Percentiles rank a stretch among this genome's conserved stretches.
These are phyloP conservation scores for Cotesia vestalis DNA, from an alignment of 1,140 invertebrate genomes.

Conservation along the genomic window DNA sequence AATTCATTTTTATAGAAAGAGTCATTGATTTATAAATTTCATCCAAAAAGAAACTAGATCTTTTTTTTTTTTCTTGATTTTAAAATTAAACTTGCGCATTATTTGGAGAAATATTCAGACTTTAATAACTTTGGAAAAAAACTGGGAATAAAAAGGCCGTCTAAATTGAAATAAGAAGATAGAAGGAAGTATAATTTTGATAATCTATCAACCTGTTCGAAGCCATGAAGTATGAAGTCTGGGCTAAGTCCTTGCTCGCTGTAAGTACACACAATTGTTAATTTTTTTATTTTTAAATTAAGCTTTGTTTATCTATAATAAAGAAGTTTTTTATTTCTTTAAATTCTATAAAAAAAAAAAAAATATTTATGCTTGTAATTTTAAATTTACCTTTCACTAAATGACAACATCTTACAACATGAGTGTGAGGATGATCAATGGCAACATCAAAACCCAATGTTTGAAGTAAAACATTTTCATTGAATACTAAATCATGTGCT, in stretches of 20 bases:
- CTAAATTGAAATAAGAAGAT: too few relatives aligned
- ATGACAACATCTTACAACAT: slow-evolving; percentile 94
- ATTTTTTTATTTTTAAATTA: neutral
- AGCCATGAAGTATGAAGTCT: slow-evolving; percentile 97
- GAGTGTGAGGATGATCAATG: slow-evolving; percentile 96
- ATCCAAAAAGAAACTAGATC: too few relatives aligned
- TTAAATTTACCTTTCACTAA: slow-evolving; percentile 83
- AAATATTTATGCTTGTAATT: neutral
- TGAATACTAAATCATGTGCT: slow-evolving; percentile 90
- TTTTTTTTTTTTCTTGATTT: too few relatives aligned
- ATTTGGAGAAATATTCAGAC: neutral
- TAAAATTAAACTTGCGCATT: too few relatives aligned
- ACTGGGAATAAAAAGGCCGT: too few relatives aligned
- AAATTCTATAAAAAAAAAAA: too few relatives aligned
- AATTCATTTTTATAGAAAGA: too few relatives aligned
- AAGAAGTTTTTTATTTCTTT: neutral
- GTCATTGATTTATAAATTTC: too few relatives aligned
- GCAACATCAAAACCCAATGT: slow-evolving; percentile 96
- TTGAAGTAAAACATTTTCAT: slow-evolving; percentile 95
- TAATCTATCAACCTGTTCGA: slow-evolving; percentile 82
- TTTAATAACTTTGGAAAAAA: neutral
- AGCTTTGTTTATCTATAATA: neutral
- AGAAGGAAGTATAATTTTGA: too few relatives aligned
- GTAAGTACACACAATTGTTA: slow-evolving; percentile 53
- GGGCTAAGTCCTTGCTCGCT: slow-evolving; percentile 94